A percentile compares a stretch with the other conserved stretches of the same genome.
Evolutionary conservation across 2,113 vertebrate species (phyloP).

Genomic region (Dunckerocampus dactyliophorus): DNA sequence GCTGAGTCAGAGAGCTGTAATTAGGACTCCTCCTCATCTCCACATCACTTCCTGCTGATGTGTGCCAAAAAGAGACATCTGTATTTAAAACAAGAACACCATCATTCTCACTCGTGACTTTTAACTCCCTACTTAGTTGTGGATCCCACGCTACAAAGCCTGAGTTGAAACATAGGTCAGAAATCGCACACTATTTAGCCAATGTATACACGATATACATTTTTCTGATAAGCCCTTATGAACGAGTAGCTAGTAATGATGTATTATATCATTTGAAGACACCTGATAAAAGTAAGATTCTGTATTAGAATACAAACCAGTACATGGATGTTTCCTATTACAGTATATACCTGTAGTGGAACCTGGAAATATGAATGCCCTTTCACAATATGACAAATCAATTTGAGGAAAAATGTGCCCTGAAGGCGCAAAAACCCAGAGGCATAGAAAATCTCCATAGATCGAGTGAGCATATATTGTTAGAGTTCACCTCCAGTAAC

Average conservation of each 20-base stretch:
- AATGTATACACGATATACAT: neutral
- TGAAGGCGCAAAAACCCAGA: too few species aligned
- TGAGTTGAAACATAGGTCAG: neutral
- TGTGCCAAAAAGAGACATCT: constrained; percentile 43
- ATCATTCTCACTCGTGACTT: neutral
- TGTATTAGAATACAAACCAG: too few species aligned
- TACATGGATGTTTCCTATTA: too few species aligned
- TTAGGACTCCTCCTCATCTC: constrained; percentile 54
- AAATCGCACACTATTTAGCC: neutral
- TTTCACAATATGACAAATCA: too few species aligned
- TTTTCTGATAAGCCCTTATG: neutral
- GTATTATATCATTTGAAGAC: neutral
- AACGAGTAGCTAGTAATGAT: neutral
- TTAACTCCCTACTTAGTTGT: neutral
- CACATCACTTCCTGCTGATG: constrained; percentile 38
- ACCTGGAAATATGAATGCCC: too few species aligned
- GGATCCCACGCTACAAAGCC: neutral
- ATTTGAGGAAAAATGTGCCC: too few species aligned
- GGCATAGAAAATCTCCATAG: too few species aligned
- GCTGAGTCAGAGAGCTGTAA: constrained; percentile 52
- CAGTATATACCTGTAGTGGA: too few species aligned
- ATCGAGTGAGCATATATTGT: too few species aligned
- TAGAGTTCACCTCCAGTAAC: too few species aligned
- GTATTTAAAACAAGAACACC: constrained; percentile 42
- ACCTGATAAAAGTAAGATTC: too few species aligned